A percentile compares a stretch with the other conserved stretches of the same genome.
phyloP scores from a whole-genome alignment of 2,797 vertebrate genomes.

The Paguma larvata region DNA sequence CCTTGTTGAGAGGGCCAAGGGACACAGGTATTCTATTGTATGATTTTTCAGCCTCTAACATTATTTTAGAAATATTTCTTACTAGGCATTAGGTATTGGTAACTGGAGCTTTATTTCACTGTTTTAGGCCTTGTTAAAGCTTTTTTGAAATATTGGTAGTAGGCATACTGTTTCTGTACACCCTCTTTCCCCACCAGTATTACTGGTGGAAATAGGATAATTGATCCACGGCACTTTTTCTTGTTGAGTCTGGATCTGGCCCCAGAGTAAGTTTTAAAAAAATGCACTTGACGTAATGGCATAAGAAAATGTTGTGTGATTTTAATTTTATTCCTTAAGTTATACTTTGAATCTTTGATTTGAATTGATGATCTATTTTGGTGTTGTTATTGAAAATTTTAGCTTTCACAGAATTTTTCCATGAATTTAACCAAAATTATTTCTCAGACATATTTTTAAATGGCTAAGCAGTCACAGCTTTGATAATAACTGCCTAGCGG shows the following conservation, averaged over 20 bases:
- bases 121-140: not conserved
- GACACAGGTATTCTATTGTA: not conserved
- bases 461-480: not conserved
- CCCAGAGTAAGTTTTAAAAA: not conserved
- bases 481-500: not conserved
- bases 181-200: not conserved
- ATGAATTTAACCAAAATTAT: slow-evolving; percentile 41
- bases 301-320: slow-evolving; percentile 29
- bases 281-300: not conserved
- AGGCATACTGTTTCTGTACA: not conserved
- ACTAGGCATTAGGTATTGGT: not conserved
- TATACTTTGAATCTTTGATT: slow-evolving; percentile 19
- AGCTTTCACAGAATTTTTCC: slow-evolving; percentile 4
- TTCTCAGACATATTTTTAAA: slow-evolving; percentile 43
- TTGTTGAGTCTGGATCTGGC: not conserved
- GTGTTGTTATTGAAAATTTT: slow-evolving; percentile 28
- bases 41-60: slow-evolving; percentile 52
- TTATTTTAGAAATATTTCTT: slow-evolving; percentile 42
- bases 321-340: slow-evolving; percentile 45
- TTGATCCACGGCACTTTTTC: not conserved
- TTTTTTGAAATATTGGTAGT: slow-evolving; percentile 42
- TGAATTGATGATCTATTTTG: slow-evolving; percentile 21
- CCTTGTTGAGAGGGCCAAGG: not conserved
- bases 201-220: not conserved
- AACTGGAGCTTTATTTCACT: slow-evolving; percentile 28